Conservation (phyloP, 2,888 invertebrate species). For the Apeira syringaria region DNA sequence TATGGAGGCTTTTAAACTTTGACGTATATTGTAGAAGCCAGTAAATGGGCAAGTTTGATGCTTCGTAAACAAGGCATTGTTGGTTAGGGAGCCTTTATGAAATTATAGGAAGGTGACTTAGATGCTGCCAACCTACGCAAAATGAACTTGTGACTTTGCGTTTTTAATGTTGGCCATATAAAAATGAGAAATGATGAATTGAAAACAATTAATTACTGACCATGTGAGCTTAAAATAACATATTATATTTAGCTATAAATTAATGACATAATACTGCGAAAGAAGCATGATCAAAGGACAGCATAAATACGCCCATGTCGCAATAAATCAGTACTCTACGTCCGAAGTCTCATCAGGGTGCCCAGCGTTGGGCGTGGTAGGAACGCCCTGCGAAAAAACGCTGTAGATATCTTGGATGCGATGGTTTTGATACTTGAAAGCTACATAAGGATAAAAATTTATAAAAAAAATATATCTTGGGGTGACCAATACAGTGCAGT, state of each 20-base stretch:
- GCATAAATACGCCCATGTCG: conserved; percentile 16
- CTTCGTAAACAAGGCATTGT: conserved; percentile 8
- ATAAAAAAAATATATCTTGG: too few relatives aligned
- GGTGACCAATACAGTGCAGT: too few relatives aligned
- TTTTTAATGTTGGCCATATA: too few relatives aligned
- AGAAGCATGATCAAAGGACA: conserved; percentile 9
- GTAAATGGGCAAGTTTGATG: conserved; percentile 35
- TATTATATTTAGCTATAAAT: too few relatives aligned
- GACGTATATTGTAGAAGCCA: conserved; percentile 47
- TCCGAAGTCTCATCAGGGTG: conserved; percentile 45
- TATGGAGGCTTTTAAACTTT: conserved; percentile 76
- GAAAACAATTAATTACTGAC: too few relatives aligned
- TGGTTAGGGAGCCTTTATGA: conserved; percentile 4
- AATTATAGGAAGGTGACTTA: neutral
- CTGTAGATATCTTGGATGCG: conserved; percentile 32
- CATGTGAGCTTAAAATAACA: too few relatives aligned
- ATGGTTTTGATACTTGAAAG: conserved; percentile 46
- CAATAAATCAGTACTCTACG: conserved; percentile 24
- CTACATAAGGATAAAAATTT: too few relatives aligned
- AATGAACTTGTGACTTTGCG: neutral
- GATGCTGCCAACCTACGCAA: neutral
- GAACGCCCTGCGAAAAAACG: conserved; percentile 54
- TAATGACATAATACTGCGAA: neutral
- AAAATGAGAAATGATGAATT: too few relatives aligned
- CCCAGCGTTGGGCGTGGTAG: conserved; percentile 52